These are phyloP conservation scores for Axinella damicornis DNA, from an alignment of 37 sponge, comb jelly and placozoan genomes.

Conservation along the genomic window DNA sequence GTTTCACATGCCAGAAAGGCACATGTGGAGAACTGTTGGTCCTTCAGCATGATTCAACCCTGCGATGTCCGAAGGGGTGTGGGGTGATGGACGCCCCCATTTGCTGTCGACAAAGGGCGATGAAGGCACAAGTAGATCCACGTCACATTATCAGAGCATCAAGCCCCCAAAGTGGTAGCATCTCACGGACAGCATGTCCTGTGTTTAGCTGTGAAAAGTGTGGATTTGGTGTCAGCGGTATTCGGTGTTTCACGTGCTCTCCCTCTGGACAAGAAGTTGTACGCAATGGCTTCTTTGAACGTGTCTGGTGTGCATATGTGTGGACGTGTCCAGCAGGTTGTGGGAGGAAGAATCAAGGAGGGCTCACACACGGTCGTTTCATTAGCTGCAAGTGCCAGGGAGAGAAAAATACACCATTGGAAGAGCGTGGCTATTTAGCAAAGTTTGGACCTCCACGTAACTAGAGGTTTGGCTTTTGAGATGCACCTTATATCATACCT, in stretches of 20 bases:
- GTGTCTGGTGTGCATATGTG: no score
- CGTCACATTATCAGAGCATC: neutral
- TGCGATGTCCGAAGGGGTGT: constrained; percentile 6
- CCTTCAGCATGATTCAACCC: neutral
- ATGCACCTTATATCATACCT: no score
- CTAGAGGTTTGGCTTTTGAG: no score
- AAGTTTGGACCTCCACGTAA: no score
- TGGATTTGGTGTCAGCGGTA: neutral
- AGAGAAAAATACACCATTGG: no score
- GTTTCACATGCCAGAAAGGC: neutral
- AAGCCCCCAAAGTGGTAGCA: neutral
- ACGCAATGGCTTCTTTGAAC: no score
- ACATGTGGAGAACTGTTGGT: constrained; percentile 1
- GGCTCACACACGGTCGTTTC: no score
- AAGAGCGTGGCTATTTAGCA: no score
- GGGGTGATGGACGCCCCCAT: neutral
- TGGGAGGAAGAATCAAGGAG: no score
- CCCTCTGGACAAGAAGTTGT: no score
- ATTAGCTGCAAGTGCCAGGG: no score
- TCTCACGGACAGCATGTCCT: neutral
- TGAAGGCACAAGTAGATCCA: neutral
- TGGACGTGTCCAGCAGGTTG: no score
- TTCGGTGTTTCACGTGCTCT: neutral
- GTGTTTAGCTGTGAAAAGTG: constrained; percentile 1
- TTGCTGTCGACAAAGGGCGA: neutral